Base-by-base conservation (phyloP, 2,797 vertebrate species). In the Euphonia xanthogaster region DNA sequence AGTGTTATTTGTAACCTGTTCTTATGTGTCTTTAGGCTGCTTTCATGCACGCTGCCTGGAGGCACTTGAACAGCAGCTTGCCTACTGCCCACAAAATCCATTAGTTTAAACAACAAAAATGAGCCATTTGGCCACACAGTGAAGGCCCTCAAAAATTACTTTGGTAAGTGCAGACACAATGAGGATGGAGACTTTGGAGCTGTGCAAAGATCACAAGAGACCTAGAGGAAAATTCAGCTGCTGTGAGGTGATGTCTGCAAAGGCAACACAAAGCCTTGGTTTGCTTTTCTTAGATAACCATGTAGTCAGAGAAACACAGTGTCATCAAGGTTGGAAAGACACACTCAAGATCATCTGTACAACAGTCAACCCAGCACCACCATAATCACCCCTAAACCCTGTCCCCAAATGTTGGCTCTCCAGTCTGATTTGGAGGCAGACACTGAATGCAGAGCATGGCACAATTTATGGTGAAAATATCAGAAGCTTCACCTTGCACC, bases 71-170 rank as follows among this genome's bases (percentile, higher is more conserved):
- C 94, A 94, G 81, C 77, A 89, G 75, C 37, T 95, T 95, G 91
- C 75, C 58, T 57, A 86, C 67, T 55, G 61, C 66, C 82, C 89
- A 96, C 92, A 95, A 94, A 95, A 93, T 12, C 72, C 62, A 93
- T 96, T 93, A 90, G 75, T 89, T 95, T 91, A 96, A 97, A 95
- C 82, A 97, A 75, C 88, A 94, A 96, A 79, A 90, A 78, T 20
- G 60, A 97, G 66, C 67, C 58, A 58, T 88, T 94, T 74, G 78
- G 78, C 37, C 62, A 71, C 44, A 68, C 45, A 81, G 57, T 7
- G 14, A 77, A 47, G 40, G 83, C 63, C 40, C 9, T 28, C 25
- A 93, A 80, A 92, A 94, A 95, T 93, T 88, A 67, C 60, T 77
- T 92, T 78, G 90, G 53, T 87, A 85, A 95, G 24, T 71, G 72